Conservation (phyloP, 1,140 invertebrate genomes). For the Triops longicaudatus region DNA sequence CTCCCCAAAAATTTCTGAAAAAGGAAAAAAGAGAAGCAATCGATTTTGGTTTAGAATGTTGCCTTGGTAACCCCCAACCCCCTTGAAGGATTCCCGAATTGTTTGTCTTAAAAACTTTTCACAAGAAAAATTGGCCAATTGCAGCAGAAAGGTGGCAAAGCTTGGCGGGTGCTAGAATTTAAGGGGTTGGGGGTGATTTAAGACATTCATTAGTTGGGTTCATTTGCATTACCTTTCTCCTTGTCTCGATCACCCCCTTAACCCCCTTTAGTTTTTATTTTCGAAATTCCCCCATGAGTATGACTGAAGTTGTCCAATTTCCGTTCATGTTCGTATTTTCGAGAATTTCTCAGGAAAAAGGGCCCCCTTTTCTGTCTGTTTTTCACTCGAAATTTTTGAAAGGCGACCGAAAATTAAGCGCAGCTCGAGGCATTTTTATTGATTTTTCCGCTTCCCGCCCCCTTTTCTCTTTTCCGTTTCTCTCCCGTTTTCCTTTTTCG, state of each 20-base stretch:
- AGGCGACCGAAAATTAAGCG: background rate
- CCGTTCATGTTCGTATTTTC: no score
- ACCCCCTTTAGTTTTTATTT: no score
- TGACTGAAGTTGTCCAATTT: no score
- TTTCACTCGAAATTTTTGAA: background rate
- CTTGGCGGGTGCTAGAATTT: background rate
- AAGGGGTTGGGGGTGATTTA: background rate
- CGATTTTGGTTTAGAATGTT: background rate
- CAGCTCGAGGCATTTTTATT: slow-evolving; percentile 15
- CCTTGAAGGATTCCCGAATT: background rate
- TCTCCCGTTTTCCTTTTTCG: background rate
- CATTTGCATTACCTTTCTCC: no score
- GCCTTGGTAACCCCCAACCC: background rate
- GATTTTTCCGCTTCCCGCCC: background rate
- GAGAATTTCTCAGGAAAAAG: no score
- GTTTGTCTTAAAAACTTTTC: background rate
- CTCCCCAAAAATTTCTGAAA: no score
- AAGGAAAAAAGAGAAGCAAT: background rate
- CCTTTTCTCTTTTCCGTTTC: background rate
- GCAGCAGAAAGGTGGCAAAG: background rate
- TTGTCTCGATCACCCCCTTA: no score
- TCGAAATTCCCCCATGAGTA: no score
- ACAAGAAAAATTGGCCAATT: background rate
- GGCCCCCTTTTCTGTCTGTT: no score
- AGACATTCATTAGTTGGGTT: background rate